A percentile compares a stretch with the other conserved stretches of the same genome.
phyloP scores from a whole-genome alignment of 2,888 invertebrate species.

The Teleiodes luculella region DNA sequence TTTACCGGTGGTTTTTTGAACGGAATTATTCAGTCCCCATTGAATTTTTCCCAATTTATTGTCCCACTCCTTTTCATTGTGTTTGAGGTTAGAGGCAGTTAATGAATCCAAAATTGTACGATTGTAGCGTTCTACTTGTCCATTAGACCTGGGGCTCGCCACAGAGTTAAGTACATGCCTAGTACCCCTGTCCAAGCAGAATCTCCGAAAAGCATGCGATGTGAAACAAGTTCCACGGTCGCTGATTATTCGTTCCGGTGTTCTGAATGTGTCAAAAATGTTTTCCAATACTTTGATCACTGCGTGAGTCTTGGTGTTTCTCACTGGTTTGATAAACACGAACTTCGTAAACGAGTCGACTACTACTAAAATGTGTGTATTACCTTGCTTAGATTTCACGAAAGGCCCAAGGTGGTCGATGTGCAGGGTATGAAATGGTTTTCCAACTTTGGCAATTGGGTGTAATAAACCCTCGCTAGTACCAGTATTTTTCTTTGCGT shows the following conservation, averaged over 20 bases:
- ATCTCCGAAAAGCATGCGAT: not conserved
- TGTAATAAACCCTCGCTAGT: not conserved
- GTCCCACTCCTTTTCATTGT: slow-evolving; percentile 14
- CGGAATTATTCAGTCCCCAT: slow-evolving; percentile 16
- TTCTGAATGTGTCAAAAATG: not conserved
- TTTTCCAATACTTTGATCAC: not conserved
- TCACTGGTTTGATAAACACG: not conserved
- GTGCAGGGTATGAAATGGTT: not conserved
- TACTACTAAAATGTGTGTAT: not conserved
- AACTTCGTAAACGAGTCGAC: not conserved
- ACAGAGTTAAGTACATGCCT: slow-evolving; percentile 31
- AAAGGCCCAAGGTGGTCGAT: not conserved
- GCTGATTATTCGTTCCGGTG: not conserved
- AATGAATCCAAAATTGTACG: not conserved
- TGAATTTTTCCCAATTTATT: slow-evolving; percentile 10
- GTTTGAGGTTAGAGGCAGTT: not conserved
- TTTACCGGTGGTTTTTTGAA: slow-evolving; percentile 9
- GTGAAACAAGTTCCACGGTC: not conserved
- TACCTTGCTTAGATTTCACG: not conserved
- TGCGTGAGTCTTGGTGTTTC: too few relatives aligned
- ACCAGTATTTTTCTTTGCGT: not conserved
- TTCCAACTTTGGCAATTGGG: not conserved
- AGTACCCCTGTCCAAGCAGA: slow-evolving; percentile 9
- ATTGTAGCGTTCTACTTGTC: slow-evolving; percentile 31
- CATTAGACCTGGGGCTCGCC: slow-evolving; percentile 24